These are phyloP conservation scores for Lichenostomus cassidix DNA, from an alignment of 2,113 vertebrate species.

Conservation along the genomic window DNA sequence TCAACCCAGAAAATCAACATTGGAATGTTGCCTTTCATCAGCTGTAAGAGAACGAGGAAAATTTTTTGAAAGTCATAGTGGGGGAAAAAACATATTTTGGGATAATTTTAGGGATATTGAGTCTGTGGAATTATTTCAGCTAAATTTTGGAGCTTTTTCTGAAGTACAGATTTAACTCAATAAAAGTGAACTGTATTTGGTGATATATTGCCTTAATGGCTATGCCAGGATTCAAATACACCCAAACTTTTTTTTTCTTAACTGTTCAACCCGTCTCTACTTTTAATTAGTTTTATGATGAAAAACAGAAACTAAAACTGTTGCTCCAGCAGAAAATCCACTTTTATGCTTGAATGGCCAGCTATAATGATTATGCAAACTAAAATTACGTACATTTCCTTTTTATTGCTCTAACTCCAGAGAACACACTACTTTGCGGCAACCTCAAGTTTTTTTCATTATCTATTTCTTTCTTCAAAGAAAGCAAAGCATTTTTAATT, in stretches of 20 bases:
- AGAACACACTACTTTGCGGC: not conserved
- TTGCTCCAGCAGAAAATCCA: conserved; percentile 66
- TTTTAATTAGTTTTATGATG: conserved; percentile 71
- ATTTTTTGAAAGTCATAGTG: not conserved
- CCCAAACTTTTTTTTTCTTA: not conserved
- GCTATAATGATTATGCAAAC: conserved; percentile 57
- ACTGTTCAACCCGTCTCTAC: not conserved
- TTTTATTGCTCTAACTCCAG: conserved; percentile 31
- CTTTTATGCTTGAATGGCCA: conserved; percentile 63
- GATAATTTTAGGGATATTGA: not conserved
- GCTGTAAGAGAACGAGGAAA: not conserved
- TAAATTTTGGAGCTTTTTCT: not conserved
- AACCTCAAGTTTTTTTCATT: not conserved
- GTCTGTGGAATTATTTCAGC: not conserved
- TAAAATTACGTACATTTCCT: conserved; percentile 16
- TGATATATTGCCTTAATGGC: not conserved
- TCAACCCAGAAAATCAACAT: not conserved
- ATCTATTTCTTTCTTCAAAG: not conserved
- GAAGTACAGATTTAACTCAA: not conserved
- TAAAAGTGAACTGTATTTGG: not conserved
- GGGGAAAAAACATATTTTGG: not conserved
- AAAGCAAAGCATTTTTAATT: not conserved
- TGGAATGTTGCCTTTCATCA: not conserved
- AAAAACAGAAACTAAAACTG: conserved; percentile 57
- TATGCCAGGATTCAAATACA: not conserved